A percentile compares a stretch with the other conserved stretches of the same genome.
phyloP scores from a whole-genome alignment of 2,797 vertebrate species.

The Dryobates pubescens region DNA sequence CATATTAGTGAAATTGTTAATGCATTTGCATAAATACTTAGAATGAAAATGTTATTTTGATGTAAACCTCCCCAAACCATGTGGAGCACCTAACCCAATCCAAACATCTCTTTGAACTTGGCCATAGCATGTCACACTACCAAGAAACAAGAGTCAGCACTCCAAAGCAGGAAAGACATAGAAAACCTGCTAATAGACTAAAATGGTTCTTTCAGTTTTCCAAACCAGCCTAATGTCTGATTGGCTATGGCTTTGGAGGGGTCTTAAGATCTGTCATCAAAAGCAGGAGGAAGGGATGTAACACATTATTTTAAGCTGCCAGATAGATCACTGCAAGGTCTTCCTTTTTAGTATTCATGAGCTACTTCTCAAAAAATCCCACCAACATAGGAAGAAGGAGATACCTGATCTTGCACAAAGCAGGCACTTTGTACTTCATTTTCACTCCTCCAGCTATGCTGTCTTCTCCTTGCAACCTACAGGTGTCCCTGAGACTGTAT shows the following conservation, averaged over 20 bases:
- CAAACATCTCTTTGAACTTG: neutral
- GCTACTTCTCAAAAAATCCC: neutral
- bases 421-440: neutral
- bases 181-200: neutral
- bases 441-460: neutral
- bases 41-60: neutral
- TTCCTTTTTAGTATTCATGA: neutral
- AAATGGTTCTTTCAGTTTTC: neutral
- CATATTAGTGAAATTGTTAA: neutral
- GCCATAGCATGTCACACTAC: neutral
- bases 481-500: neutral
- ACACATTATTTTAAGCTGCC: neutral
- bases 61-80: neutral
- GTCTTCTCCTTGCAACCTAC: neutral
- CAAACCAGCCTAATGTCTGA: neutral
- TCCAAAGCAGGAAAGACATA: neutral
- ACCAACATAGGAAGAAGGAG: neutral
- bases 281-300: rapidly evolving
- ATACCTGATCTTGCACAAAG: neutral
- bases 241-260: neutral
- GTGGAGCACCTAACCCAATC: neutral
- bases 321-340: neutral
- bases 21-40: neutral
- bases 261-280: neutral
- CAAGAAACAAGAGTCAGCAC: neutral